phyloP scores from a whole-genome alignment of 1,140 invertebrate species.

The Augochlora pura region DNA sequence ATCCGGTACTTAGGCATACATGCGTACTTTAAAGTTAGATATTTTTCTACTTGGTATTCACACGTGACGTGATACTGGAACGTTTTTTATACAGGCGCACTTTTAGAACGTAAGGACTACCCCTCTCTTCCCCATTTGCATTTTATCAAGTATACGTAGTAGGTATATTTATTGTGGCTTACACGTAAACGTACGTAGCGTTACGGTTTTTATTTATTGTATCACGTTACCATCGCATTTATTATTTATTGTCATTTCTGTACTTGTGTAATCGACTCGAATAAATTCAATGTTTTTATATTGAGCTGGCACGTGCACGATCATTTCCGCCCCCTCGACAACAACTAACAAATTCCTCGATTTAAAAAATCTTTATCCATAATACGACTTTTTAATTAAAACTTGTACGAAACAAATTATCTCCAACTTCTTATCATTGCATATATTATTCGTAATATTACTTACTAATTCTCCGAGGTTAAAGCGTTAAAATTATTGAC shows the following conservation, averaged over 20 bases:
- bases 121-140: constrained; percentile 31
- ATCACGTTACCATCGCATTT: constrained; percentile 75
- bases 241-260: constrained; percentile 75
- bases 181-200: constrained; percentile 58
- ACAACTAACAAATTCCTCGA: too few relatives aligned
- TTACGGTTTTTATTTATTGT: constrained; percentile 73
- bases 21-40: constrained; percentile 51
- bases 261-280: constrained; percentile 66
- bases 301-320: constrained; percentile 1
- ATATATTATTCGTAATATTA: too few relatives aligned
- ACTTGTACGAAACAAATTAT: too few relatives aligned
- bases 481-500: too few relatives aligned
- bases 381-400: too few relatives aligned
- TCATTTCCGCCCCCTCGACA: too few relatives aligned
- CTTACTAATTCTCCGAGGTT: too few relatives aligned
- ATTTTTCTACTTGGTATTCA: constrained; percentile 57
- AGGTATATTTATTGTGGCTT: constrained; percentile 70
- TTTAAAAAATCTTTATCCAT: too few relatives aligned
- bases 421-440: too few relatives aligned
- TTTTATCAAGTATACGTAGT: constrained; percentile 64
- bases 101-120: constrained; percentile 34
- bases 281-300: constrained; percentile 66
- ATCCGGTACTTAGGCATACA: constrained; percentile 40
- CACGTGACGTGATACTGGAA: constrained; percentile 30
- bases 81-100: constrained; percentile 20